A percentile compares a stretch with the other conserved stretches of the same genome.
Conservation (phyloP, 2,888 invertebrate genomes). For the Druceiella hillmani region DNA sequence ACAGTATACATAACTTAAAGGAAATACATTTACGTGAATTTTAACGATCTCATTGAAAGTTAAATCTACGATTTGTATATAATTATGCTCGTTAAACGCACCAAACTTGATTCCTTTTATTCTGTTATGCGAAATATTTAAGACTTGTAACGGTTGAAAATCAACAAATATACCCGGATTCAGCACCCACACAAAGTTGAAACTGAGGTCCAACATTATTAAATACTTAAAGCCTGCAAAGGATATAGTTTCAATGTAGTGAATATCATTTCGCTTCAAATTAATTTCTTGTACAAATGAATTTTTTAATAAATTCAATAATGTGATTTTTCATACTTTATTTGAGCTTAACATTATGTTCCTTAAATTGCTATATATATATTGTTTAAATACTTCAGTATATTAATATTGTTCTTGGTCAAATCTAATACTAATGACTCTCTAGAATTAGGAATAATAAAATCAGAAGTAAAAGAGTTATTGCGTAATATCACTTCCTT, state of each 20-base stretch:
- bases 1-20: too few relatives aligned
- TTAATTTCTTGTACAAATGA: background rate
- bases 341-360: background rate
- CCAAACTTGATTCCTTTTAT: too few relatives aligned
- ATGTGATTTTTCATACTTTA: background rate
- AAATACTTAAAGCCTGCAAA: background rate
- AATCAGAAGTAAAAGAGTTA: background rate
- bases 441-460: background rate
- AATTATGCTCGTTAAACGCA: too few relatives aligned
- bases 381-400: too few relatives aligned
- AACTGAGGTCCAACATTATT: background rate
- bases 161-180: background rate
- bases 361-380: background rate
- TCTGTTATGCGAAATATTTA: slow-evolving; percentile 1
- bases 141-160: background rate
- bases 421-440: background rate
- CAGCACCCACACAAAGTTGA: background rate
- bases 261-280: background rate
- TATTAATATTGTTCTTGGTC: background rate
- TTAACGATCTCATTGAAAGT: too few relatives aligned
- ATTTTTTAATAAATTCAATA: background rate
- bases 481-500: background rate
- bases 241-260: background rate
- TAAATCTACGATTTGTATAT: too few relatives aligned
- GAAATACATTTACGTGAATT: too few relatives aligned